Conservation (phyloP, 2,888 invertebrate species). For the Coremacera marginata region DNA sequence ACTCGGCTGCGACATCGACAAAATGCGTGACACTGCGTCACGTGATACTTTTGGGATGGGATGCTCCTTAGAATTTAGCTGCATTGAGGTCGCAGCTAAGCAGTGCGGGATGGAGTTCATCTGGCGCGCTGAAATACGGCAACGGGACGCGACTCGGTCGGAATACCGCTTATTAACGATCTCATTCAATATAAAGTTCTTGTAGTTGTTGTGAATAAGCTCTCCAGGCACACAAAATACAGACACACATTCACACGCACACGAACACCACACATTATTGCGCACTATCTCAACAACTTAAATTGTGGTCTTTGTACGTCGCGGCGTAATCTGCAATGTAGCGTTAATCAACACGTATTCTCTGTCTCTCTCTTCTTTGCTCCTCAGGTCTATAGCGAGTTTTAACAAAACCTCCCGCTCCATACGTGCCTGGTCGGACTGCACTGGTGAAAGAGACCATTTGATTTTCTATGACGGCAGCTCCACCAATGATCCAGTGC, state of each 20-base stretch:
- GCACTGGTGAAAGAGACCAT: constrained; percentile 85
- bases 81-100: background rate
- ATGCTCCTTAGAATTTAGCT: background rate
- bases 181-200: constrained; percentile 46
- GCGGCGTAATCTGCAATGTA: constrained; percentile 4
- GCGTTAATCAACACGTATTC: constrained; percentile 8
- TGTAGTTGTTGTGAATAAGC: background rate
- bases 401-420: constrained; percentile 80
- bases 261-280: background rate
- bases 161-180: constrained; percentile 33
- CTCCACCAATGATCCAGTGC: constrained; percentile 83
- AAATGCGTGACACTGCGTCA: constrained; percentile 5
- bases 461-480: constrained; percentile 89
- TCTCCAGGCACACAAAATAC: too few relatives aligned
- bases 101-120: background rate
- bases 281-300: background rate
- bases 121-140: too few relatives aligned
- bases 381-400: constrained; percentile 70
- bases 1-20: background rate
- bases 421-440: constrained; percentile 84
- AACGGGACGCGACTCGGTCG: background rate
- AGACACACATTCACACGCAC: background rate
- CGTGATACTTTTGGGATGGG: background rate
- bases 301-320: background rate
- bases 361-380: constrained; percentile 18